These are phyloP conservation scores for Cuniculus paca DNA, from an alignment of 2,797 vertebrate species.

Conservation along the genomic window DNA sequence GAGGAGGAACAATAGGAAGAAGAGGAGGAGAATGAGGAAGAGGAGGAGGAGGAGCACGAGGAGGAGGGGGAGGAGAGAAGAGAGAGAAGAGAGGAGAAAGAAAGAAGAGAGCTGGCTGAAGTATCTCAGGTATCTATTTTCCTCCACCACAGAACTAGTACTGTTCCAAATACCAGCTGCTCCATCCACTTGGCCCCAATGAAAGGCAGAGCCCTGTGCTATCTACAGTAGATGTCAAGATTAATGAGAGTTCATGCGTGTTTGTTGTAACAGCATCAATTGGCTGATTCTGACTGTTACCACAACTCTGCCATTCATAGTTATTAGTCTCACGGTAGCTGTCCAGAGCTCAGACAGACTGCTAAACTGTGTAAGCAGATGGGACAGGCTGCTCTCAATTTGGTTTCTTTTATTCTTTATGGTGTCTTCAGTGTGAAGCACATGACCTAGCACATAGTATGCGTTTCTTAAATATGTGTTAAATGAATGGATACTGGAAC, in stretches of 20 bases:
- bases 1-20: too few relatives aligned
- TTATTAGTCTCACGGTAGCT: not conserved
- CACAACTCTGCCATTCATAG: not conserved
- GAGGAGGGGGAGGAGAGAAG: too few relatives aligned
- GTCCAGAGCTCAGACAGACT: not conserved
- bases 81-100: not conserved
- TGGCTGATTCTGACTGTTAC: not conserved
- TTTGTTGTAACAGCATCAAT: not conserved
- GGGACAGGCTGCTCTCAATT: not conserved
- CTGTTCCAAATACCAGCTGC: not conserved
- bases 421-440: not conserved
- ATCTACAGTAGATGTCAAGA: not conserved
- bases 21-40: too few relatives aligned
- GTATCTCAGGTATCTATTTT: accelerated
- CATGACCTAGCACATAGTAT: not conserved
- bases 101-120: not conserved
- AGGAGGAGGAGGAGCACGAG: too few relatives aligned
- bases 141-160: not conserved
- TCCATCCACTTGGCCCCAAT: not conserved
- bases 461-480: not conserved
- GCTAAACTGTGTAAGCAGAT: too few relatives aligned
- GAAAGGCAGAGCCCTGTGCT: not conserved
- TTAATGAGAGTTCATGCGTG: accelerated
- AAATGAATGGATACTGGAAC: not conserved
- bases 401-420: not conserved